Base-by-base conservation (phyloP, 2,888 invertebrate genomes). In the Allophyes oxyacanthae region DNA sequence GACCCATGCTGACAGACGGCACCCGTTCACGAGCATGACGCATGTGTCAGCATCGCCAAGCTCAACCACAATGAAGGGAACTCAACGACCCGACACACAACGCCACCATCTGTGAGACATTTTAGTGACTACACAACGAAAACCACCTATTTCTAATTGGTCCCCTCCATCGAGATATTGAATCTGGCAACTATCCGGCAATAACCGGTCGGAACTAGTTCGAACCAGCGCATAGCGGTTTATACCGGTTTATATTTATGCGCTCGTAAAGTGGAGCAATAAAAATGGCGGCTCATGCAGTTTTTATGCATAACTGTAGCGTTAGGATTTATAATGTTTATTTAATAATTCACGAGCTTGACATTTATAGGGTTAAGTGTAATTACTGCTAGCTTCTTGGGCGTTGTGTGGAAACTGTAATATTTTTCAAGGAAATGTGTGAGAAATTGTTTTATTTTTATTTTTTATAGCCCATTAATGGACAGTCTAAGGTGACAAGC, bases 241-340 rank as follows among this genome's bases (percentile, higher is more conserved):
- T 56, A 68, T 79, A 72, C 60, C 64, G 64, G 64, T 63, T 56
- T 56, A 68, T 79, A 83, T 84, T 84, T 84, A 83, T 76, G 74
- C 67, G 57, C 64, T 75, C 75, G 75, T 84, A 83, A 82, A 83
- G 65, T 59, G 53, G 46, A 51, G 75, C 64, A 75, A 78, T 81
- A 82, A 83, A 84, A 81, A 68, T 55, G 69, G 70, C 65, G 69
- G 58, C 76, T 82, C 75, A 75, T 83, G 79, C 82, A 82, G 75
- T 84, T 84, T 83, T 84, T 82, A 77, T 78, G 75, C 79, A 78
- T 67, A 65, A 48, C 42, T 51, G 36, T 51, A 30, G 65, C 68
- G 44, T 30, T 34, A 60, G 20, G 52, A 66, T 72, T 67, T 59
- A 66, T n/a, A n/a, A n/a, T 45, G 65, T 59, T 67, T 72, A 60